A percentile compares a stretch with the other conserved stretches of the same genome.
Conservation (phyloP, 2,113 vertebrate species). For the Microcebus ravelobensis region DNA sequence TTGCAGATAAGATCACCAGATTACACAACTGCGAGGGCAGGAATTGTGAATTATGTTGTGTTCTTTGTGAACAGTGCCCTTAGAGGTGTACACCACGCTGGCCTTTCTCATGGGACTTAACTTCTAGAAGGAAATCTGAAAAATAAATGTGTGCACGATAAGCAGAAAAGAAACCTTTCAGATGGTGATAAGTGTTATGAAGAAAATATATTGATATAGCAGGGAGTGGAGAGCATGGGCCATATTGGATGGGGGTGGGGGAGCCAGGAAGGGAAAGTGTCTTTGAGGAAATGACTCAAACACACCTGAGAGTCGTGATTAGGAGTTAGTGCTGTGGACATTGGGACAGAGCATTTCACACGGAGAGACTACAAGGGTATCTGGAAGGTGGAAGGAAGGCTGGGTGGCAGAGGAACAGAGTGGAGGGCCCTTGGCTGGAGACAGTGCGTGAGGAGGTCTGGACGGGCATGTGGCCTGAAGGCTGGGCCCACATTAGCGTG, state of each 20-base stretch:
- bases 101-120: neutral
- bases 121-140: neutral
- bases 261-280: neutral
- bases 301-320: no score
- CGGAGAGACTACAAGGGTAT: accelerated
- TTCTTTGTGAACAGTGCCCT: neutral
- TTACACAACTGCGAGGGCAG: no score
- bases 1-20: neutral
- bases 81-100: neutral
- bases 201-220: neutral
- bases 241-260: no score
- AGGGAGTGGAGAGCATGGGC: neutral
- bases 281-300: neutral
- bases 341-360: neutral
- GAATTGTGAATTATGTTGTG: no score
- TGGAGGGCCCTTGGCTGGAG: neutral
- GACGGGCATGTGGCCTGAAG: neutral
- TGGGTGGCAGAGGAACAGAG: neutral
- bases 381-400: neutral
- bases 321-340: no score
- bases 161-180: neutral
- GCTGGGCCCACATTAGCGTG: no score
- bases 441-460: neutral
- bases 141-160: neutral
- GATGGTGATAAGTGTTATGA: neutral